Evolutionary conservation across 2,113 vertebrate genomes (phyloP).

Genomic region (Panurus biarmicus): DNA sequence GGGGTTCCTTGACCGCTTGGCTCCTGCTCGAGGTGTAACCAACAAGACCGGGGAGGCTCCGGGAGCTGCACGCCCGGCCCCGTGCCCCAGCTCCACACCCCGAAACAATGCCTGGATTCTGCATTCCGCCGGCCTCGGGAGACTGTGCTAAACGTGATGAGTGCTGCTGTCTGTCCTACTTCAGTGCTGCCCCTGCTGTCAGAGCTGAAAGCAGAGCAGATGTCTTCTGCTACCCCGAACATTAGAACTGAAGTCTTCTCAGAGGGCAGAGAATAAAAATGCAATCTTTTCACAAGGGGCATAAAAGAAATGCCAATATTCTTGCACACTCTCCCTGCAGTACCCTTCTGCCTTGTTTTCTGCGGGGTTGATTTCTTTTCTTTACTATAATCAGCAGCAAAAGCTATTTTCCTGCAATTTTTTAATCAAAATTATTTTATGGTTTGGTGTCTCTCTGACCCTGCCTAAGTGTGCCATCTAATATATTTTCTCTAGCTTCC

Average conservation of each 20-base stretch:
- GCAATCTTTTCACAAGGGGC: constrained; percentile 2
- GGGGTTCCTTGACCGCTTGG: constrained; percentile 43
- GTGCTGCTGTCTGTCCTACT: constrained; percentile 68
- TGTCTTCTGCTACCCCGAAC: constrained; percentile 60
- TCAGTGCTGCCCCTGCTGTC: constrained; percentile 41
- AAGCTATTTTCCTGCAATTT: background rate
- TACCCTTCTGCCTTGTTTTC: background rate
- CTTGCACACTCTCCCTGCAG: background rate
- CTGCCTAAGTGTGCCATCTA: background rate
- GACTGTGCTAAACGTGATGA: constrained; percentile 71
- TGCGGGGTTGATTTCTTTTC: background rate
- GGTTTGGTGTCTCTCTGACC: background rate
- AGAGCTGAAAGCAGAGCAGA: constrained; percentile 7
- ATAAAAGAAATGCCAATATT: constrained; percentile 27
- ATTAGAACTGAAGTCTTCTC: constrained; percentile 57
- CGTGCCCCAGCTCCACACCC: constrained; percentile 21
- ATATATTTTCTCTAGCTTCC: background rate
- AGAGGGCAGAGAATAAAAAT: constrained; percentile 6
- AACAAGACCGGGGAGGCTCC: constrained; percentile 69
- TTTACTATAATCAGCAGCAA: background rate
- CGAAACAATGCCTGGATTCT: constrained; percentile 68
- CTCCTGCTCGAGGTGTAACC: constrained; percentile 58
- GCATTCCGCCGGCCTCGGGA: constrained; percentile 37
- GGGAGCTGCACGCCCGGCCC: constrained; percentile 15
- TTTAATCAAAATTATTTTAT: background rate